Conservation (phyloP, 2,888 invertebrate species). For the Ectropis crepuscularia region DNA sequence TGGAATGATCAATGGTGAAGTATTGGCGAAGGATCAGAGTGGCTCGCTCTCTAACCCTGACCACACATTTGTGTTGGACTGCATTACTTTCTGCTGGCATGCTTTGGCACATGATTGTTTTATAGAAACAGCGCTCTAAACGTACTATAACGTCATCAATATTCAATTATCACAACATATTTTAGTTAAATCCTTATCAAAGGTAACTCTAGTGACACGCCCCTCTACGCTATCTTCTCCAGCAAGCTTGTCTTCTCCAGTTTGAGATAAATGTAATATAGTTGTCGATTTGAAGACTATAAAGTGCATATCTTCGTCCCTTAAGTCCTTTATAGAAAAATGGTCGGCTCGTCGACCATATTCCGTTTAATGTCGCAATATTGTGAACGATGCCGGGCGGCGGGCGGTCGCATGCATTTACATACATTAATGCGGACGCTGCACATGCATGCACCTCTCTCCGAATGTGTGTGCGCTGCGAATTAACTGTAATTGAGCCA, state of each 20-base stretch:
- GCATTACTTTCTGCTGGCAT: background rate
- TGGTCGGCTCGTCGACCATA: constrained; percentile 79
- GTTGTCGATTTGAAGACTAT: constrained; percentile 1
- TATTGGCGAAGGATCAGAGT: constrained; percentile 26
- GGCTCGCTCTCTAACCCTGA: constrained; percentile 21
- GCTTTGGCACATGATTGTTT: background rate
- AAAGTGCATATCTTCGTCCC: constrained; percentile 55
- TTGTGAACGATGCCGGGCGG: constrained; percentile 77
- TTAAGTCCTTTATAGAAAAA: constrained; percentile 76
- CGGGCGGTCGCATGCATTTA: constrained; percentile 82
- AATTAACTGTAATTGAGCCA: constrained; percentile 85
- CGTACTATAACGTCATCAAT: no score
- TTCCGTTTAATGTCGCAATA: constrained; percentile 83
- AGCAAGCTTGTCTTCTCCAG: no score
- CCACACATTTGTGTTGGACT: background rate
- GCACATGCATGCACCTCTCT: constrained; percentile 77
- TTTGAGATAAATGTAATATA: no score
- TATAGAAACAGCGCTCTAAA: background rate
- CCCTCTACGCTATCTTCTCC: no score
- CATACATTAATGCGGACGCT: constrained; percentile 81
- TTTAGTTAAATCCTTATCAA: no score
- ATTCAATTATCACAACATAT: no score
- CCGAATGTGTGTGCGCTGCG: constrained; percentile 81
- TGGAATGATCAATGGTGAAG: constrained; percentile 27
- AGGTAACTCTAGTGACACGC: no score